Evolutionary conservation across 2,888 invertebrate species (phyloP).

Genomic region (Oxytorus armatus): DNA sequence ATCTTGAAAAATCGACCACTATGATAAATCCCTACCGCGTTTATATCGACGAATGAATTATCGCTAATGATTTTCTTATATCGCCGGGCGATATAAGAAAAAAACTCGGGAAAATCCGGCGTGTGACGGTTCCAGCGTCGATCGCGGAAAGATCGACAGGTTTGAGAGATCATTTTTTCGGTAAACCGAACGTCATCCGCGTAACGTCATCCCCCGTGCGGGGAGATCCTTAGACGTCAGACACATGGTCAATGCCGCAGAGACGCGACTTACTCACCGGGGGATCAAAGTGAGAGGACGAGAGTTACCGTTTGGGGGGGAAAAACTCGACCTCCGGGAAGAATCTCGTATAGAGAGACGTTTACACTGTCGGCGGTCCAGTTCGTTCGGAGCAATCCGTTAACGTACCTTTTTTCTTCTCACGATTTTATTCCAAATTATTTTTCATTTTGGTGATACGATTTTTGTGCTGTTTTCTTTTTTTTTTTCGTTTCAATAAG

Average conservation of each 20-base stretch:
- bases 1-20: no score
- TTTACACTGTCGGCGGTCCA: conserved; percentile 73
- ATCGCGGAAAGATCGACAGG: no score
- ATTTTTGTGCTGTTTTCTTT: neutral
- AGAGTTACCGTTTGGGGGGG: conserved; percentile 68
- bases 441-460: no score
- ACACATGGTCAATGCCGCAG: conserved; percentile 4
- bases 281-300: conserved; percentile 65
- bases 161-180: no score
- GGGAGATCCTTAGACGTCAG: conserved; percentile 36
- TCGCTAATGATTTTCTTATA: no score
- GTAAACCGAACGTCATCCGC: no score
- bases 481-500: neutral
- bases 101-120: no score
- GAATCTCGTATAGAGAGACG: conserved; percentile 77
- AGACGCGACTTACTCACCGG: neutral
- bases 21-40: no score
- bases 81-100: no score
- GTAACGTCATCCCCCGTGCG: conserved; percentile 13
- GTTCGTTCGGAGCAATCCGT: conserved; percentile 70
- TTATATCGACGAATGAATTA: no score
- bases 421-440: neutral
- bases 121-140: no score
- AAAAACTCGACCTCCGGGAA: conserved; percentile 75
- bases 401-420: conserved; percentile 35